Evolutionary conservation across 2,113 vertebrate genomes (phyloP), one percentile per base, ranked within the genome.

Genomic region (Zootoca vivipara): DNA sequence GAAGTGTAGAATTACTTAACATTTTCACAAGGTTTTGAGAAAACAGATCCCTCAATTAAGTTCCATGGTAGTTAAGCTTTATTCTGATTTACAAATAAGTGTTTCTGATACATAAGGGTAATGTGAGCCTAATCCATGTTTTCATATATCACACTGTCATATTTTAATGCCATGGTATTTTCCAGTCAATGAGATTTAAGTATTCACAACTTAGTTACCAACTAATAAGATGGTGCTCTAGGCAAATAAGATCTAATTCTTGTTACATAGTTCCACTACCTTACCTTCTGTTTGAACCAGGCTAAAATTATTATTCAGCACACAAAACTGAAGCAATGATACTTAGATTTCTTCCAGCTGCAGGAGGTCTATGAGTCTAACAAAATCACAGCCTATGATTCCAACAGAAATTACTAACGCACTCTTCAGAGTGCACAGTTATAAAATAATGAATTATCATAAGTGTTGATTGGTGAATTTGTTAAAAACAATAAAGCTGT

Each of bases 1-100:
- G 52, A 85, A 15, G n/a, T 42, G 4, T 42, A 42, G 4, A 52
- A 52, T 73, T 56, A 74, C 78, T 78, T 84, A 62, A 84, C n/a
- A 69, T 35, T 88, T 84, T 40, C 64, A 78, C 58, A 58, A 70
- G 64, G n/a, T 64, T 56, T 80, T 80, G 22, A 67, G 62, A 78
- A 86, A 69, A 79, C n/a, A 70, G 6, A 84, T 73, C 33, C 33
- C 2, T 72, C 7, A 87, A 38, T 80, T 24, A 78, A 70, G 15
- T 86, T 56, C 40, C 67, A 22, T 69, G 64, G 35, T n/a, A 67
- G 20, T 7, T 3, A 46, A 69, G n/a, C 38, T 78, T 13, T 67
- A 69, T 78, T 78, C 10, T 86, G 73, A 77, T 64, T 65, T 2
- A 86, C 42, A 28, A 86, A 78, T 65, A 86, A 86, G 38, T 86